phyloP scores from a whole-genome alignment of 2,113 vertebrate genomes.

The Tachysurus fulvidraco region DNA sequence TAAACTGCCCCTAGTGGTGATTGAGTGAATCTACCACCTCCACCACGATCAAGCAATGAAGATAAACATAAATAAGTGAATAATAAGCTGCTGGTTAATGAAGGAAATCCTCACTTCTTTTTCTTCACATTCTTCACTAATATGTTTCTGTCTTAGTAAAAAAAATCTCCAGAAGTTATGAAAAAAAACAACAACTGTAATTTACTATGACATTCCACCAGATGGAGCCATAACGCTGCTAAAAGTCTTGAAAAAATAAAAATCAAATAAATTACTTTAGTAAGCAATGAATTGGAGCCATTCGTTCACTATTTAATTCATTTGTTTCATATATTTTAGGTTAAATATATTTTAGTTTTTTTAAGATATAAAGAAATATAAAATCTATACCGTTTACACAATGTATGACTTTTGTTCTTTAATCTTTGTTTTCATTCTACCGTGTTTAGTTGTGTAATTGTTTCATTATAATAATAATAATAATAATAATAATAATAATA shows the following conservation, averaged over 20 bases:
- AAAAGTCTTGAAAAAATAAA: background rate
- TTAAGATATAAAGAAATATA: too few relatives aligned
- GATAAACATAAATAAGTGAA: background rate
- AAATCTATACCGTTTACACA: too few relatives aligned
- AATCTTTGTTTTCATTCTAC: background rate
- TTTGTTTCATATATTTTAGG: too few relatives aligned
- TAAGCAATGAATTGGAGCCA: background rate
- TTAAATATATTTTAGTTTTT: too few relatives aligned
- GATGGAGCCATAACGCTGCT: constrained; percentile 56
- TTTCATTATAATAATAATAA: too few relatives aligned
- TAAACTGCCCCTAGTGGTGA: background rate
- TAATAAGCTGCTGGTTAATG: background rate
- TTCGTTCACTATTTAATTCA: too few relatives aligned
- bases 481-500: too few relatives aligned
- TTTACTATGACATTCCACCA: constrained; percentile 53
- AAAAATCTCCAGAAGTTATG: background rate
- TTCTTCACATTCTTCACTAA: too few relatives aligned
- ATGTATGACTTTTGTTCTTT: too few relatives aligned
- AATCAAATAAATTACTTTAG: background rate
- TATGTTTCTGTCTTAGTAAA: too few relatives aligned
- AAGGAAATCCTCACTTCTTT: background rate
- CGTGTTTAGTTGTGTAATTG: background rate
- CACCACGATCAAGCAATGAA: background rate
- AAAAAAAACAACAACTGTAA: too few relatives aligned
- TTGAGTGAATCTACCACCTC: background rate